Evolutionary conservation across 2,113 vertebrate genomes (phyloP), one percentile per base, ranked within the genome.

Genomic region (Boulengeromyrus knoepffleri): DNA sequence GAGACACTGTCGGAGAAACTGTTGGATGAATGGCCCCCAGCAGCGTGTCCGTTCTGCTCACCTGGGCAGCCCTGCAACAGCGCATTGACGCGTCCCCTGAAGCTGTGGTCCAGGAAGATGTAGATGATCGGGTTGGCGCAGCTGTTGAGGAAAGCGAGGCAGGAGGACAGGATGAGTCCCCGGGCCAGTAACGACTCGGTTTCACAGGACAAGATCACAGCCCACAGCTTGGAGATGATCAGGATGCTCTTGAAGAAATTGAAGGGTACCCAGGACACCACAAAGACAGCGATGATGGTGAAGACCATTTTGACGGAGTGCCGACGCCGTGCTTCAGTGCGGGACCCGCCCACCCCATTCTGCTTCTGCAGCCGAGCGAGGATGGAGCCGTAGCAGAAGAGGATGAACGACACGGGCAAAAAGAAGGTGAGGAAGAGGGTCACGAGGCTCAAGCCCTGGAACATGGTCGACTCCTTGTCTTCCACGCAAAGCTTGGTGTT

Each of bases 261-360:
- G 92, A 95, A 97, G 3, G 97, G 97, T n/a, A 97, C 90, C 97
- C 97, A 98, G 92, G 96, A 97, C 88, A 96, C 94, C 91, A 97
- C 91, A 77, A 98, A 98, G 47, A 95, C 94, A 9, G 93, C 45
- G 8, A 97, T 94, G 88, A 98, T 96, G 89, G 94, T 95, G 85
- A 96, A 90, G 90, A 98, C 96, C 92, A 97, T 97, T 45, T 97
- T 97, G 27, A 97, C 93, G 19, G 97, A 97, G 88, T 96, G 96
- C 8, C 93, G 94, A 21, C 94, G 91, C 0, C 96, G 95, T 17
- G 94, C 95, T 56, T 93, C 66, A 0, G 92, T 56, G 9, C 91
- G 92, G 24, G 93, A 94, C 91, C 95, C 95, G 47, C 87, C 89
- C 1, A 94, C 52, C 3, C 89, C 91, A 10, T 83, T 88, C 89